Base-by-base conservation (phyloP, 2,113 vertebrate genomes). In the Lipophrys pholis region DNA sequence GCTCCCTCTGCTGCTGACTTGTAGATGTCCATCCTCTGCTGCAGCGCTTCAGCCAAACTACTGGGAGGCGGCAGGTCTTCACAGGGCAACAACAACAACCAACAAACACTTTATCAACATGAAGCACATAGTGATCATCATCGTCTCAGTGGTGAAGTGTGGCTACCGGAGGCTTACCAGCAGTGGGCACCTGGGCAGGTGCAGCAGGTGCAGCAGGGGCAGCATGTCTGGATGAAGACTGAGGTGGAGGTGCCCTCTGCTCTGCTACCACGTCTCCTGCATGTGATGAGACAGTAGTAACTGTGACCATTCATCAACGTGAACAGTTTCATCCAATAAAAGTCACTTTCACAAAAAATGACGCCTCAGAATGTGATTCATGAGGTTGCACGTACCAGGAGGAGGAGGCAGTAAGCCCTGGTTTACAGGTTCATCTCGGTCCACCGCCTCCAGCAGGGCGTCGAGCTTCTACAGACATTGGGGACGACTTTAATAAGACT, bases 11-110 rank as follows among this genome's bases (percentile, higher is more conserved):
- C 93, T 1, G 96, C 95, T 6, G 78, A 76, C 8, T 90, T 94
- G 80, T 97, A 97, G 5, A 93, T 90, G 62, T 96, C 95, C 96
- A 97, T 94, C 59, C 96, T 90, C 89, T 98, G 96, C 89, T 97
- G 95, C 67, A 97, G 87, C 0, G 96, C 96, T 78, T 98, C 96
- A 36, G 91, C 86, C 14, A 95, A 11, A 53, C 88, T 95, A 48
- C 80, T 87, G 0, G 96, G 96, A 30, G 94, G 81, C 1, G 94
- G 78, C 9, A 94, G 92, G 16, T 92, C 95, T 94, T 90, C 53
- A 41, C 46, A 55, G 21, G 6, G 45, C 36, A 56, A 16, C 62
- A 45, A 65, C 48, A 53, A 11, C 78, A 36, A 70, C 8, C 15
- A 7, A 52, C 0, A 40, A 14, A 53, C 6, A 42, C 15, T 45